Base-by-base conservation (phyloP, 2,888 invertebrate species). In the Doris montereyensis region DNA sequence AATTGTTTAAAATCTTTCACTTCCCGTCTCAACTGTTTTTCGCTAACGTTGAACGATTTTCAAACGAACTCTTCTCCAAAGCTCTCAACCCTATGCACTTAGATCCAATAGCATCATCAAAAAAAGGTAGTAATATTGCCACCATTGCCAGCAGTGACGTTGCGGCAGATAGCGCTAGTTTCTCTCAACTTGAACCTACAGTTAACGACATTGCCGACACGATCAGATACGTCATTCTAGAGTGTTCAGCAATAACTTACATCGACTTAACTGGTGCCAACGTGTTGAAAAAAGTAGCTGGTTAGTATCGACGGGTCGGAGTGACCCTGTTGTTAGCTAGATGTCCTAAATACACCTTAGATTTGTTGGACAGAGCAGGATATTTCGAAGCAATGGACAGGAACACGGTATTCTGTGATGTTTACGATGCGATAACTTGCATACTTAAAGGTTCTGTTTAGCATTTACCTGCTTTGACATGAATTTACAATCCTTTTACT, bases 231-330 rank as follows among this genome's bases (percentile, higher is more conserved):
- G 77, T 89, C 62, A 83, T 89, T 32, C 75, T 89, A n/a, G 89
- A 89, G 79, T 88, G 88, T 74, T 86, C 86, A 13, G 80, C 85
- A n/a, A 84, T 89, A 32, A 85, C 86, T 32, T 89, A 88, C 80
- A 84, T 89, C 17, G 89, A 89, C 74, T 80, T 87, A 0, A 85
- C 85, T 17, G 89, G 89, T 0, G 52, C 88, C 4, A 86, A 86
- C 35, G 83, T 86, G 72, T 81, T 89, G 26, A 84, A 84, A 79
- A 78, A 82, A 72, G 81, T 87, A 41, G 5, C 52, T 17, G 52
- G 52, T 41, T 17, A 13, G 26, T 76, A 67, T 13, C 41, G 28
- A 10, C 30, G 35, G 24, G 82, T 81, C 0, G 85, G 83, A 17
- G 83, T 88, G 4, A 73, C 76, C n/a, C 81, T 89, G 5, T 81